phyloP scores from a whole-genome alignment of 2,113 vertebrate species.

The Percopsis transmontana region DNA sequence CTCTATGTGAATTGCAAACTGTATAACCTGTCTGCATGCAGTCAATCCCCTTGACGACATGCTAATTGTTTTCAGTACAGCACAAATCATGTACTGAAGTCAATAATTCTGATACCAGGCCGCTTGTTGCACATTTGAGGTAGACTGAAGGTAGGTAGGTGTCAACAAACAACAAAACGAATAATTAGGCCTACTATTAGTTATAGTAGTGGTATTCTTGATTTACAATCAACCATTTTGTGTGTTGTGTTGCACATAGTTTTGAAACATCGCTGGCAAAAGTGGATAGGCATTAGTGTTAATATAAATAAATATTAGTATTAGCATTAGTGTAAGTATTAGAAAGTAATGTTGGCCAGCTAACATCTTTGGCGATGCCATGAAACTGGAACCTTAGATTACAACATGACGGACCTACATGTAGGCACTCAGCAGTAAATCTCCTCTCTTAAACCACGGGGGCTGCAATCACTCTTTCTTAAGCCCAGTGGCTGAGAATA shows the following conservation, averaged over 20 bases:
- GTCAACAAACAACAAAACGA: too few species aligned
- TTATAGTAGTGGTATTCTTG: too few species aligned
- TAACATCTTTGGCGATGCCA: slow-evolving; percentile 1
- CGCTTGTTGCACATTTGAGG: not conserved
- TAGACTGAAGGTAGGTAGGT: not conserved
- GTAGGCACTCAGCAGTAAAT: slow-evolving; percentile 29
- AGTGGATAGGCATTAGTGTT: not conserved
- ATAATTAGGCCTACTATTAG: too few species aligned
- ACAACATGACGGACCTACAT: slow-evolving; percentile 18
- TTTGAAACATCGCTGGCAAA: not conserved
- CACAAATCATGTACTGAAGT: not conserved
- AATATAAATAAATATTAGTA: not conserved
- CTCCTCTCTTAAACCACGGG: slow-evolving; percentile 51
- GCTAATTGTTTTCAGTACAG: not conserved
- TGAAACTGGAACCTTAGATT: slow-evolving; percentile 18
- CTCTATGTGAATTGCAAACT: not conserved
- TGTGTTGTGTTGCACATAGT: not conserved
- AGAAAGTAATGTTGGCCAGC: not conserved
- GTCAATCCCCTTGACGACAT: not conserved
- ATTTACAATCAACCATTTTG: too few species aligned
- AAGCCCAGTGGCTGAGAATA: slow-evolving; percentile 48
- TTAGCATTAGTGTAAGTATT: not conserved
- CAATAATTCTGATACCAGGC: not conserved
- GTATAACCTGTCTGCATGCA: slow-evolving; percentile 12
- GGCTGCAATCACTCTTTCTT: slow-evolving; percentile 46